These are phyloP conservation scores for Lineus longissimus DNA, from an alignment of 1,140 invertebrate genomes.

Conservation along the genomic window DNA sequence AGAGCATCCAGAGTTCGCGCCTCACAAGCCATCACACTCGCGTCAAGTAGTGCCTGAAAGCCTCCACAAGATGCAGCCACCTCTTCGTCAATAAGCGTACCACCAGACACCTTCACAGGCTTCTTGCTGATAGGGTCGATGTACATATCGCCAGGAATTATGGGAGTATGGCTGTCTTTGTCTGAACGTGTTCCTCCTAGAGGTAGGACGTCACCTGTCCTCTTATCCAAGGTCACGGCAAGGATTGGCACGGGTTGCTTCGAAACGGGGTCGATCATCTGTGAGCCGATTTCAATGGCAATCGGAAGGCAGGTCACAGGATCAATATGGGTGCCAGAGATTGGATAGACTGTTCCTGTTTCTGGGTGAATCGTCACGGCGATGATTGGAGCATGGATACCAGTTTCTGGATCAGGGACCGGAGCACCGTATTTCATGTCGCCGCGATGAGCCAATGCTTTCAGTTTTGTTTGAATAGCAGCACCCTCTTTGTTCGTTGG, in stretches of 20 bases:
- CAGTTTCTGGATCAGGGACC: slow-evolving; percentile 40
- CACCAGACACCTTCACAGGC: slow-evolving; percentile 34
- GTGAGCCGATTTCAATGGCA: slow-evolving; percentile 45
- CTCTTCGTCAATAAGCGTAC: slow-evolving; percentile 20
- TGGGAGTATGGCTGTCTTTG: slow-evolving; percentile 25
- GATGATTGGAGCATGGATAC: slow-evolving; percentile 45
- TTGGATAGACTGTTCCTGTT: slow-evolving; percentile 41
- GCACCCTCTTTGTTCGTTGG: slow-evolving; percentile 27
- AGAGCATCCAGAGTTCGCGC: slow-evolving; percentile 32
- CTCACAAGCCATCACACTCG: slow-evolving; percentile 41
- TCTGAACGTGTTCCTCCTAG: slow-evolving; percentile 35
- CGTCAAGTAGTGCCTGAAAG: slow-evolving; percentile 42
- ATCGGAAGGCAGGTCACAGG: slow-evolving; percentile 42
- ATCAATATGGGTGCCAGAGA: slow-evolving; percentile 43
- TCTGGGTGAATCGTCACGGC: slow-evolving; percentile 45
- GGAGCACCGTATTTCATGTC: slow-evolving; percentile 40
- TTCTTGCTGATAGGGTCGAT: slow-evolving; percentile 37
- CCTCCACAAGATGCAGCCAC: slow-evolving; percentile 42
- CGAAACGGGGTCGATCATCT: slow-evolving; percentile 43
- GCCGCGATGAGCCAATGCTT: slow-evolving; percentile 33
- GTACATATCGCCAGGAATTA: slow-evolving; percentile 37
- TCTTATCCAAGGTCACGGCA: slow-evolving; percentile 33
- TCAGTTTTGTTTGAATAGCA: slow-evolving; percentile 34
- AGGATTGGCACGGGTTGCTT: slow-evolving; percentile 43
- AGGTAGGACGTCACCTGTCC: slow-evolving; percentile 40